Percentiles rank a stretch among this genome's conserved stretches.
Evolutionary conservation across 2,797 vertebrate genomes (phyloP).

Genomic region (Sciurus vulgaris): DNA sequence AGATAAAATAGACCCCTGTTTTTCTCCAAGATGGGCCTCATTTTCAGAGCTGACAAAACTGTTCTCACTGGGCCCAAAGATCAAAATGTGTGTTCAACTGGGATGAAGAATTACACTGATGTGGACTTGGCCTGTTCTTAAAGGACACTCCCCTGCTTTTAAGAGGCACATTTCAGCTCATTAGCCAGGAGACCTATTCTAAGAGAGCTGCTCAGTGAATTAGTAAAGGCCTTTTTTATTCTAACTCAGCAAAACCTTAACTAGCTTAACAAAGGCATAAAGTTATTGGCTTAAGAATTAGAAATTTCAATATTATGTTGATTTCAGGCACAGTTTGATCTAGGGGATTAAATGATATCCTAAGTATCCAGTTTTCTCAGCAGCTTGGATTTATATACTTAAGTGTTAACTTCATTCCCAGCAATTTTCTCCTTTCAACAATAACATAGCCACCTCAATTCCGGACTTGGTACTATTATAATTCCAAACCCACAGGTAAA

Average conservation of each 20-base stretch:
- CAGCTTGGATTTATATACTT: background rate
- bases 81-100: constrained; percentile 52
- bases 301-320: background rate
- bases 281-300: background rate
- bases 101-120: constrained; percentile 25
- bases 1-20: constrained; percentile 45
- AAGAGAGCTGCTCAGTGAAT: background rate
- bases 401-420: background rate
- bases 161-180: background rate
- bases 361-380: background rate
- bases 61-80: constrained; percentile 46
- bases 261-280: background rate
- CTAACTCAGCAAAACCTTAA: background rate
- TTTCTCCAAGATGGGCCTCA: constrained; percentile 51
- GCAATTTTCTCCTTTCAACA: background rate
- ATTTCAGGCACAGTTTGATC: constrained; percentile 7
- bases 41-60: constrained; percentile 60
- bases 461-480: background rate
- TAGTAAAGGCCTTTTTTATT: background rate
- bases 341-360: background rate
- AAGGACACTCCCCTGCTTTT: background rate
- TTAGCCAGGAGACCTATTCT: background rate
- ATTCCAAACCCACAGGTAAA: background rate
- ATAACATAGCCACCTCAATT: background rate
- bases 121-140: background rate